Evolutionary conservation across 2,888 invertebrate genomes (phyloP).

Genomic region (Agonopterix heracliana): DNA sequence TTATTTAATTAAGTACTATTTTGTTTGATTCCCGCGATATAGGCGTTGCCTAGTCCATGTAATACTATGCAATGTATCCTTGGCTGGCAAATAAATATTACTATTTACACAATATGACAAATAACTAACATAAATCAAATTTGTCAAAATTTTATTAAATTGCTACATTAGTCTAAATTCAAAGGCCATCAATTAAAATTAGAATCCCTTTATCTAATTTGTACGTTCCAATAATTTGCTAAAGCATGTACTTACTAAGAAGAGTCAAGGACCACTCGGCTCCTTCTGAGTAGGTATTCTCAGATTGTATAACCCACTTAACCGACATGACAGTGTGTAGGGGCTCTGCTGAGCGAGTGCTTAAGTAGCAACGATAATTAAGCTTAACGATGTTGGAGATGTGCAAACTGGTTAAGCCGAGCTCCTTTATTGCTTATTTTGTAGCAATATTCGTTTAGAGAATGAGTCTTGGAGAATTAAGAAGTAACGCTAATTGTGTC

Average conservation of each 20-base stretch:
- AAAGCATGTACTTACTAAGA: background rate
- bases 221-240: background rate
- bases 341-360: constrained; percentile 32
- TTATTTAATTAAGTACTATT: too few relatives aligned
- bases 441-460: constrained; percentile 56
- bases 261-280: background rate
- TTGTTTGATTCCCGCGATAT: too few relatives aligned
- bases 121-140: too few relatives aligned
- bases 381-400: constrained; percentile 57
- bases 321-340: constrained; percentile 22
- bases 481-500: constrained; percentile 53
- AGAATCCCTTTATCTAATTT: too few relatives aligned
- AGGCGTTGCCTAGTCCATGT: too few relatives aligned
- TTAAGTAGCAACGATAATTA: constrained; percentile 66
- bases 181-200: too few relatives aligned
- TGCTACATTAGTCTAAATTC: too few relatives aligned
- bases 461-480: constrained; percentile 51
- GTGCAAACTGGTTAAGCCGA: constrained; percentile 60
- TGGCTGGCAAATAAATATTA: too few relatives aligned
- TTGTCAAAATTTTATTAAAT: too few relatives aligned
- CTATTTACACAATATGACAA: too few relatives aligned
- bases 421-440: constrained; percentile 62
- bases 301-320: constrained; percentile 4
- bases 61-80: too few relatives aligned
- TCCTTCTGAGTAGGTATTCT: background rate